Evolutionary conservation across 1,140 invertebrate species (phyloP), one percentile per base, ranked within the genome.

Genomic region (Drosophila watanabei): DNA sequence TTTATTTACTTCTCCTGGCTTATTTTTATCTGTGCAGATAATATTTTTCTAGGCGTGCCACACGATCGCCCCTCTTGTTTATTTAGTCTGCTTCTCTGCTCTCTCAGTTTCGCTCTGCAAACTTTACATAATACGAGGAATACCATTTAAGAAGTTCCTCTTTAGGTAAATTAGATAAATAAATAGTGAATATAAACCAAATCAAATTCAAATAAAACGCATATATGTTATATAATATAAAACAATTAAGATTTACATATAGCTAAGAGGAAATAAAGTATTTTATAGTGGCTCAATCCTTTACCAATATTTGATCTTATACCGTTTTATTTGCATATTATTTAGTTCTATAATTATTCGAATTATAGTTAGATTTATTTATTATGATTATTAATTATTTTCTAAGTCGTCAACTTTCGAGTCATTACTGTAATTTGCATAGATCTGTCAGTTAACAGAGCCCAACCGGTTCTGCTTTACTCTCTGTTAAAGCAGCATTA

Each of bases 21-120:
- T 13, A 37, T 30, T 63, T 61, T 65, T 65, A 41, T 61, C 33
- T 5, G 57, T 65, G 62, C 16, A 65, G 11, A 61, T 32, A 65
- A n/a, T 43, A 5, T n/a, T n/a, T 64, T 65, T 43, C 56, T 61
- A 33, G 62, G 28, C 52, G 35, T 60, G 62, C 56, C 37, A 65
- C 20, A 30, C 62, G 54, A 61, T 60, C 62, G 37, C 1, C 37
- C 30, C 33, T 57, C 49, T 43, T 43, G 35, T 41, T 65, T 32
- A 28, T 43, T 43, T 14, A 8, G 11, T 32, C 18, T 33, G 58
- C 16, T n/a, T 57, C 35, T n/a, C 33, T 14, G 30, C n/a, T 43
- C 56, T 62, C 39, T 62, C 37, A 28, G 63, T 28, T 62, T 58
- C 35, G 28, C n/a, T 63, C 45, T 41, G n/a, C 54, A 28, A 62